Evolutionary conservation across 2,113 vertebrate genomes (phyloP).

Genomic region (Sorex fumeus): DNA sequence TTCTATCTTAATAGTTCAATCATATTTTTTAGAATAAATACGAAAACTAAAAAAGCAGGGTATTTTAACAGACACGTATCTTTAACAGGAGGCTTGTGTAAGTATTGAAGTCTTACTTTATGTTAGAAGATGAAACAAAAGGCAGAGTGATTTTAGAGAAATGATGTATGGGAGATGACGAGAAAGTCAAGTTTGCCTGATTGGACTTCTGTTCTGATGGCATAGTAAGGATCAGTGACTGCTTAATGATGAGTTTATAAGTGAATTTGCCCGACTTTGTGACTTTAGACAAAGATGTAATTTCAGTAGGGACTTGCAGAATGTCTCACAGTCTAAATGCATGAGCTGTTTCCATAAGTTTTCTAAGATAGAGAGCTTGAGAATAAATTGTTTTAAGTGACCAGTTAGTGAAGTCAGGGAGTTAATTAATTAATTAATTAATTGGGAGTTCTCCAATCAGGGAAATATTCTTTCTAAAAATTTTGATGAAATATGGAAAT

Average conservation of each 20-base stretch:
- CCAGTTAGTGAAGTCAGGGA: not conserved
- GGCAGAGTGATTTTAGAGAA: not conserved
- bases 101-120: not conserved
- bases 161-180: no score
- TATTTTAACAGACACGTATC: not conserved
- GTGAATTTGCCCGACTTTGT: not conserved
- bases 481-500: not conserved
- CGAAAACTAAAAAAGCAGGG: not conserved
- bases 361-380: not conserved
- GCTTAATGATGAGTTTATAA: not conserved
- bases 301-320: not conserved
- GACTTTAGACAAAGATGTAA: not conserved
- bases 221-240: not conserved
- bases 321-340: not conserved
- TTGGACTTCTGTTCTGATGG: not conserved
- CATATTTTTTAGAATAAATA: not conserved
- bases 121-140: not conserved
- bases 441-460: no score
- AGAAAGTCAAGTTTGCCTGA: no score
- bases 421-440: no score
- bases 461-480: not conserved
- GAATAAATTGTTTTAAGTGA: not conserved
- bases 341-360: accelerated
- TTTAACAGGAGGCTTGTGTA: not conserved
- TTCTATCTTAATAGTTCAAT: no score